A percentile compares a stretch with the other conserved stretches of the same genome.
Evolutionary conservation across 2,797 vertebrate genomes (phyloP).

Genomic region (Aldrovandia affinis): DNA sequence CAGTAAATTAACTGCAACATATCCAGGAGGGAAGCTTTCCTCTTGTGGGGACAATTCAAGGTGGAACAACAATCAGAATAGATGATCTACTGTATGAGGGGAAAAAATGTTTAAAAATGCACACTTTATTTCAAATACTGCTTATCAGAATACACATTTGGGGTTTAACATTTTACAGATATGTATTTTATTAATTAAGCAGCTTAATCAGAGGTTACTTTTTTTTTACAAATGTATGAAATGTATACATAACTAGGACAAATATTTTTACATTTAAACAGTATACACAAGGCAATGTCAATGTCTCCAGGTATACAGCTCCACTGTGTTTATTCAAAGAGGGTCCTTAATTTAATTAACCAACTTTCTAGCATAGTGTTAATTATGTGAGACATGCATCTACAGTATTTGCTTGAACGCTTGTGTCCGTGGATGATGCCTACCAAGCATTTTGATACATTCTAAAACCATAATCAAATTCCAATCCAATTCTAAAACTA

Average conservation of each 20-base stretch:
- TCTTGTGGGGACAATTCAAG: not conserved
- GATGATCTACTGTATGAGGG: not conserved
- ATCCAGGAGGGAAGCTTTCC: not conserved
- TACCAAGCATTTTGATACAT: too few species aligned
- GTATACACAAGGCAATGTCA: not conserved
- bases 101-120: not conserved
- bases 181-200: not conserved
- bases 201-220: not conserved
- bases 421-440: not conserved
- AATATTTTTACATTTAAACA: not conserved
- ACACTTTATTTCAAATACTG: not conserved
- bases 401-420: not conserved
- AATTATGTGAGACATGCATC: not conserved
- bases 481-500: not conserved
- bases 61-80: not conserved
- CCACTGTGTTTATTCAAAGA: not conserved
- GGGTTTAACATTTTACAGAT: not conserved
- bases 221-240: not conserved
- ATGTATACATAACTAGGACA: not conserved
- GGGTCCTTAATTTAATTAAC: not conserved
- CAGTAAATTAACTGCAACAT: not conserved
- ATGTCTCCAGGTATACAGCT: not conserved
- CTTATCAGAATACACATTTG: not conserved
- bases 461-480: too few species aligned
- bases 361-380: not conserved